Base-by-base conservation (phyloP, 2,797 vertebrate genomes). In the Ara ararauna region DNA sequence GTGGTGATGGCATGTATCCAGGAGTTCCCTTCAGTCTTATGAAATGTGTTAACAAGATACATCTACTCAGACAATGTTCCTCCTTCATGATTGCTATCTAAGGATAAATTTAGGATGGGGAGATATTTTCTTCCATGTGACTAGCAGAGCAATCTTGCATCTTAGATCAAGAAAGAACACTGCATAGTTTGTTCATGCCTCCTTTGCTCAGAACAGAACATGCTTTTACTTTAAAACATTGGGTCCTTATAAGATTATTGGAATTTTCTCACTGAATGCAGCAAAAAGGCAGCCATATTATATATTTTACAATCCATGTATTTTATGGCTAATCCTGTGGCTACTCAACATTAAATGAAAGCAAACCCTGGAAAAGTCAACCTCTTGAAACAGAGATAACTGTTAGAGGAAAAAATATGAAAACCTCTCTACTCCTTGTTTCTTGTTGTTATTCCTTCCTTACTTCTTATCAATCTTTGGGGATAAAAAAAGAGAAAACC, bases 21-120 rank as follows among this genome's bases (percentile, higher is more conserved):
- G 88, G 74, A 96, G 77, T 90, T 93, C 77, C 92, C 90, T 89
- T 89, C 80, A 93, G 74, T 72, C 64, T 89, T 92, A 87, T 17
- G 54, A 90, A 94, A 94, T 50, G 60, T 66, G 66, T 72, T 96
- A 95, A 93, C 70, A 90, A 93, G 76, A 62, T 60, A 44, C 27
- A 72, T 91, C 68, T 87, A 80, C 53, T 68, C 60, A 93, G 73
- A 86, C 50, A 94, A 78, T 84, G 82, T 66, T 92, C 76, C 47
- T 90, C 74, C 86, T 93, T 74, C 64, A 87, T 62, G 67, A 85
- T 48, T 79, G 74, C 70, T 86, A 53, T 89, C 48, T 65, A 64
- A 83, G 58, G 88, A 83, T 95, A 93, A 93, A 95, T 94, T 93
- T 89, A 89, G 85, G n/a, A 73, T 23, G 40, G 22, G 32, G 60